phyloP scores from a whole-genome alignment of 2,113 vertebrate genomes.

The Crotophaga sulcirostris region DNA sequence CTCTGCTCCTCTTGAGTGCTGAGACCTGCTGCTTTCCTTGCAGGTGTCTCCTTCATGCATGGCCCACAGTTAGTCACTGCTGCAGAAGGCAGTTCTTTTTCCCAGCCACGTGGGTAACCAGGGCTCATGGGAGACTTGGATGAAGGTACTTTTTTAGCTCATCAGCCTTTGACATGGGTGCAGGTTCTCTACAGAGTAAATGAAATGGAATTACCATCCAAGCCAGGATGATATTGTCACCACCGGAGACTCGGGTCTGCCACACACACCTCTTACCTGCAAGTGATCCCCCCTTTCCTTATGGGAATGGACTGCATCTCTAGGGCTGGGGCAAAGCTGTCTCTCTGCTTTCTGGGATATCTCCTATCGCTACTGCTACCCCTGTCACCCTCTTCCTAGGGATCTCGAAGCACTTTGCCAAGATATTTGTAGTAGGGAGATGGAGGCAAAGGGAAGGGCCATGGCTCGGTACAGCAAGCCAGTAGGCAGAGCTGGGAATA shows the following conservation, averaged over 20 bases:
- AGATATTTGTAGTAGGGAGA: constrained; percentile 1
- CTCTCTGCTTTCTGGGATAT: constrained; percentile 4
- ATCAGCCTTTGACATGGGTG: background rate
- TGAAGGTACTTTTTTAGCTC: background rate
- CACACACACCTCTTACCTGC: background rate
- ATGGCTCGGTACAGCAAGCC: constrained; percentile 67
- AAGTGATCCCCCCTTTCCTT: background rate
- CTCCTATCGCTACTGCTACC: background rate
- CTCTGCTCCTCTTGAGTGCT: background rate
- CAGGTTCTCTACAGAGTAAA: background rate
- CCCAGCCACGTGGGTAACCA: background rate
- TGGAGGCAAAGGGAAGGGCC: constrained; percentile 43
- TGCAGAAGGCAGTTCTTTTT: background rate
- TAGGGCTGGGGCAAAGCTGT: constrained; percentile 20
- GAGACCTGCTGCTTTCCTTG: background rate
- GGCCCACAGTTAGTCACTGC: background rate
- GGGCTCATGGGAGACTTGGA: background rate
- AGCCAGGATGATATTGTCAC: background rate
- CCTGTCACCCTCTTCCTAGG: constrained; percentile 44
- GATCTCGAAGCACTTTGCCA: constrained; percentile 66
- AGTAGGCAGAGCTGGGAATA: constrained; percentile 37
- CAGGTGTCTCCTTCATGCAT: background rate
- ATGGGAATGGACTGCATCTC: background rate
- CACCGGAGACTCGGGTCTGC: background rate
- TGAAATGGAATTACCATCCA: background rate